phyloP scores from a whole-genome alignment of 2,113 vertebrate genomes.

The Podilymbus podiceps region DNA sequence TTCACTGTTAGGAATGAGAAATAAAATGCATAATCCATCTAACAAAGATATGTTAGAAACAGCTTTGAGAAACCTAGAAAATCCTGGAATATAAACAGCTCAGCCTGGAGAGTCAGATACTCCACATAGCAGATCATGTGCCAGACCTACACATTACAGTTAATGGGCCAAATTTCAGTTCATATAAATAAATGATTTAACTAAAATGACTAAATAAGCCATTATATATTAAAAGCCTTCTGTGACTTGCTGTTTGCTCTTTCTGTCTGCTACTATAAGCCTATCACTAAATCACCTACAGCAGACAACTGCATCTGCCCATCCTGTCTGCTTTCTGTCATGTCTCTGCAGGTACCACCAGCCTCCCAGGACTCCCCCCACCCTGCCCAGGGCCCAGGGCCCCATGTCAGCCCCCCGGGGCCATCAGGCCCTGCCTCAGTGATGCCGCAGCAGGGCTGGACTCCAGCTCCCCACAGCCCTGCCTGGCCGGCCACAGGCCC shows the following conservation, averaged over 20 bases:
- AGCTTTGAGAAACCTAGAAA: background rate
- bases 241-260: background rate
- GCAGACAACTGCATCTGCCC: background rate
- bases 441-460: accelerated
- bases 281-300: background rate
- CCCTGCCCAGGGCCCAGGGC: background rate
- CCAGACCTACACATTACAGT: background rate
- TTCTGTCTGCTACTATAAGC: background rate
- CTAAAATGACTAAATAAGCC: background rate
- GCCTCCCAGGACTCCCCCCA: accelerated
- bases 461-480: background rate
- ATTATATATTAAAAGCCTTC: background rate
- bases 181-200: background rate
- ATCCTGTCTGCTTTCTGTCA: background rate
- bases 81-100: constrained; percentile 12
- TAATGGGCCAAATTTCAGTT: background rate
- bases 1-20: constrained; percentile 24
- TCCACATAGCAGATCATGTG: background rate
- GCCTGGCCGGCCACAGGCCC: background rate
- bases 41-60: constrained; percentile 12
- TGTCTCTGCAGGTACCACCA: background rate
- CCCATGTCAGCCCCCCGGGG: accelerated
- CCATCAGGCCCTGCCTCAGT: background rate
- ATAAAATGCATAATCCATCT: constrained; percentile 20
- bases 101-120: background rate